Evolutionary conservation across 2,797 vertebrate species (phyloP).

Genomic region (Anabas testudineus): DNA sequence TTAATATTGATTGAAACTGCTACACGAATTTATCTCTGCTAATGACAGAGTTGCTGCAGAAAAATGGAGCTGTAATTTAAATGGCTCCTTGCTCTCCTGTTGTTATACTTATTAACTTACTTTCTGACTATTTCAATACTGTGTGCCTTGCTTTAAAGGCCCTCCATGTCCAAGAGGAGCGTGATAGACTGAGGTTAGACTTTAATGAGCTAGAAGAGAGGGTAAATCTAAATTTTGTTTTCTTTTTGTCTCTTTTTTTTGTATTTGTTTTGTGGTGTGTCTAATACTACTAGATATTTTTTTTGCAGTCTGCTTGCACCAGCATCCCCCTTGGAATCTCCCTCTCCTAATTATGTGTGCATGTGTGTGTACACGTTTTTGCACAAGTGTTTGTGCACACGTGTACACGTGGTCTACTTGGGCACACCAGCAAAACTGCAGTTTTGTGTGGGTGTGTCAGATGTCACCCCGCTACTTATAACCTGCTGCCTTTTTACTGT

Average conservation of each 20-base stretch:
- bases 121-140: slow-evolving; percentile 71
- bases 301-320: slow-evolving; percentile 78
- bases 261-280: slow-evolving; percentile 73
- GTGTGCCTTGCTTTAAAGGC: slow-evolving; percentile 87
- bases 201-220: slow-evolving; percentile 92
- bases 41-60: not conserved
- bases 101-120: slow-evolving; percentile 45
- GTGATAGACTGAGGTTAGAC: slow-evolving; percentile 92
- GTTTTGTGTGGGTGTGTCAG: slow-evolving; percentile 67
- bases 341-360: slow-evolving; percentile 58
- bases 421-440: slow-evolving; percentile 63
- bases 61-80: slow-evolving; percentile 56
- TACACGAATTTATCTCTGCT: not conserved
- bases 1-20: not conserved
- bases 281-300: slow-evolving; percentile 68
- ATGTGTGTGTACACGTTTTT: slow-evolving; percentile 68
- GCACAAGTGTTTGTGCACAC: slow-evolving; percentile 61
- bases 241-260: slow-evolving; percentile 60
- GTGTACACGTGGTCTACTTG: slow-evolving; percentile 43
- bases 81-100: slow-evolving; percentile 44
- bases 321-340: slow-evolving; percentile 70
- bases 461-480: slow-evolving; percentile 65
- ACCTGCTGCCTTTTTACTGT: slow-evolving; percentile 45
- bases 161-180: slow-evolving; percentile 87
- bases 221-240: slow-evolving; percentile 86